Evolutionary conservation across 2,888 invertebrate genomes (phyloP).

Genomic region (Heliconius sara): DNA sequence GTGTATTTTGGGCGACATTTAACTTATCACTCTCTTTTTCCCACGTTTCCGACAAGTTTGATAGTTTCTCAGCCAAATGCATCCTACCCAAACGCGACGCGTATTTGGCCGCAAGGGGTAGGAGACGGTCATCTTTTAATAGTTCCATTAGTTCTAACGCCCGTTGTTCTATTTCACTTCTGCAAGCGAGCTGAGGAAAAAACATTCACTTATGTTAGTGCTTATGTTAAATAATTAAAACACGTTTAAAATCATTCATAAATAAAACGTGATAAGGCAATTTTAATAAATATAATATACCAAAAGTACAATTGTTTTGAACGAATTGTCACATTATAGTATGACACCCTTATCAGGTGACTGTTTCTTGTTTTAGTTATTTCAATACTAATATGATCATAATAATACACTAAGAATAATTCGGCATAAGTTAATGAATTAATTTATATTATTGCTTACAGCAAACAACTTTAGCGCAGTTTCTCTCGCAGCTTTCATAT

Average conservation of each 20-base stretch:
- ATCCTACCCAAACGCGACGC: slow-evolving; percentile 90
- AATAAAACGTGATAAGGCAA: neutral
- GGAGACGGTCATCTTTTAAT: slow-evolving; percentile 89
- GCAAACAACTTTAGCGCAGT: slow-evolving; percentile 95
- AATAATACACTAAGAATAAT: neutral
- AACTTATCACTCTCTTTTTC: slow-evolving; percentile 63
- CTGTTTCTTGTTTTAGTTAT: neutral
- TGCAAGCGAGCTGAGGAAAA: slow-evolving; percentile 89
- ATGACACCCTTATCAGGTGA: too few relatives aligned
- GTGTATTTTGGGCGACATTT: slow-evolving; percentile 66
- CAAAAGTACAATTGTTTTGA: neutral
- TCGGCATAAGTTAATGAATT: neutral
- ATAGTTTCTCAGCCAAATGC: slow-evolving; percentile 91
- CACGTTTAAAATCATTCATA: neutral
- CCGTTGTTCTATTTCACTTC: slow-evolving; percentile 92
- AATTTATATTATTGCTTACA: slow-evolving; percentile 85
- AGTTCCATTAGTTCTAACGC: slow-evolving; percentile 94
- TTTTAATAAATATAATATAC: neutral
- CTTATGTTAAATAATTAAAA: neutral
- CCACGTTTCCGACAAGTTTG: slow-evolving; percentile 82
- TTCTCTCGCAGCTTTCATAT: slow-evolving; percentile 88
- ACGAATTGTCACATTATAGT: too few relatives aligned
- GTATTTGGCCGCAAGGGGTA: slow-evolving; percentile 95
- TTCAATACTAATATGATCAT: neutral
- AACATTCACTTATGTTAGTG: neutral